Conservation (phyloP, 2,113 vertebrate species). For the Larimichthys crocea region DNA sequence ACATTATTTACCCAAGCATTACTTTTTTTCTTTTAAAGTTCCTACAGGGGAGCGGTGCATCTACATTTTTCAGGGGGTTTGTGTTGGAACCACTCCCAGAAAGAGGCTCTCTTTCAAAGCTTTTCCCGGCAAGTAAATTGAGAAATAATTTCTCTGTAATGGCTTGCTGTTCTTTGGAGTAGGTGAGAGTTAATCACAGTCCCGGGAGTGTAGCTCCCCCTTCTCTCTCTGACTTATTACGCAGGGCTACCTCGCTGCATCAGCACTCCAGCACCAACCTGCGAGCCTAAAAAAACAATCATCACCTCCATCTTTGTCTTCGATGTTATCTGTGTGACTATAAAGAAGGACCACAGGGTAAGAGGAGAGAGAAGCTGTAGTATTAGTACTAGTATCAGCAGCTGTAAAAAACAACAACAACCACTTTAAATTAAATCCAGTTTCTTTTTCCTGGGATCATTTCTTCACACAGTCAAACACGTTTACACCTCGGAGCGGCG, state of each 20-base stretch:
- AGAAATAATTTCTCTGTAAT: conserved; percentile 71
- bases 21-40: conserved; percentile 4
- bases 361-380: conserved; percentile 3
- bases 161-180: conserved; percentile 60
- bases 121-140: conserved; percentile 63
- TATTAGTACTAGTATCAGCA: background rate
- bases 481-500: background rate
- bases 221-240: conserved; percentile 59
- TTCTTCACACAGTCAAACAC: background rate
- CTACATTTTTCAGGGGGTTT: conserved; percentile 62
- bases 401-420: background rate
- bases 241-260: conserved; percentile 43
- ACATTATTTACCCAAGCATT: conserved; percentile 69
- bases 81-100: conserved; percentile 75
- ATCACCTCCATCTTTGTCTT: conserved; percentile 19
- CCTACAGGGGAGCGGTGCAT: conserved; percentile 51
- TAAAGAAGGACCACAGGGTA: conserved; percentile 19
- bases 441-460: conserved; percentile 4
- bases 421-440: conserved; percentile 24
- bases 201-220: conserved; percentile 34
- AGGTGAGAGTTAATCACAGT: conserved; percentile 68
- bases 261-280: conserved; percentile 44
- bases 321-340: conserved; percentile 32
- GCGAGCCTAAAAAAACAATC: conserved; percentile 48
- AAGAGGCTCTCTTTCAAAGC: conserved; percentile 36